Percentiles rank a stretch among this genome's conserved stretches.
These are phyloP conservation scores for Pseudopipra pipra DNA, from an alignment of 2,113 vertebrate genomes.

Conservation along the genomic window DNA sequence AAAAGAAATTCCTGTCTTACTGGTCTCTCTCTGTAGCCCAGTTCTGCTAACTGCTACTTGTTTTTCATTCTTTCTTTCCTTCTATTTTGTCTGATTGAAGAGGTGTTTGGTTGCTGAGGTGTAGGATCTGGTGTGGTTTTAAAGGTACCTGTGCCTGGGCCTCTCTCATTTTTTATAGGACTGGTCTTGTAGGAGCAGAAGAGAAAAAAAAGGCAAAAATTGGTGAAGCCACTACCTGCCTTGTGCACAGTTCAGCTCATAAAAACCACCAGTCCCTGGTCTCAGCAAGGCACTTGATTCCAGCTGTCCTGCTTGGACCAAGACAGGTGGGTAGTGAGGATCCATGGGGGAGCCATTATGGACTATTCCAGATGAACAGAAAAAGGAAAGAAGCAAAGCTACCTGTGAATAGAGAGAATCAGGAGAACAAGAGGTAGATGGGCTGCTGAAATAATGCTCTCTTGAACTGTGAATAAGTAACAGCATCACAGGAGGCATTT, in stretches of 20 bases:
- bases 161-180: not conserved
- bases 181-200: not conserved
- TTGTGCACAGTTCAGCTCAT: not conserved
- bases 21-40: not conserved
- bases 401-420: slow-evolving; percentile 46
- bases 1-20: not conserved
- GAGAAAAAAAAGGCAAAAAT: not conserved
- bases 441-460: slow-evolving; percentile 16
- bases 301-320: not conserved
- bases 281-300: not conserved
- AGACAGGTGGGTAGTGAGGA: slow-evolving; percentile 1
- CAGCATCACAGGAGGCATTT: not conserved
- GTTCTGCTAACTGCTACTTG: not conserved
- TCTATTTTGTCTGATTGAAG: not conserved
- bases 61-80: not conserved
- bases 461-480: slow-evolving; percentile 35
- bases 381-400: slow-evolving; percentile 8
- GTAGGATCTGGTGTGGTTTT: not conserved
- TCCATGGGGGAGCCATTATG: slow-evolving; percentile 3
- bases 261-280: not conserved
- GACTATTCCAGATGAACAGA: slow-evolving; percentile 6
- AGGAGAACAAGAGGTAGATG: slow-evolving; percentile 27
- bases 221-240: not conserved
- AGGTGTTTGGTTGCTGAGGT: not conserved
- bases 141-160: not conserved